Evolutionary conservation across 2,797 vertebrate species (phyloP).

Genomic region (Sciurus vulgaris): DNA sequence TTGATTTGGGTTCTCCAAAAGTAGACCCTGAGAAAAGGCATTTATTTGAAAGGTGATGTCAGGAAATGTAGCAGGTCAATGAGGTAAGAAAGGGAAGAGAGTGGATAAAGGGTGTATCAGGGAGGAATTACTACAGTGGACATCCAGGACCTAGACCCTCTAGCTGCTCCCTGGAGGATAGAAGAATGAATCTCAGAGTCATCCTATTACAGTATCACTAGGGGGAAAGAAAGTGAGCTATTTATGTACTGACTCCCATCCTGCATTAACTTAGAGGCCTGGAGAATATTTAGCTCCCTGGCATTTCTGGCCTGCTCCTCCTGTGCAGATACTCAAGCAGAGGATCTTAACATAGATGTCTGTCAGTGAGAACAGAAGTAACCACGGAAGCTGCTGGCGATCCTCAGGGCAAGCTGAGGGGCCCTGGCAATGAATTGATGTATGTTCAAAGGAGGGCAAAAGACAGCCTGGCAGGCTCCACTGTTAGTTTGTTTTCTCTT

Average conservation of each 20-base stretch:
- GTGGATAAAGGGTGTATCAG: background rate
- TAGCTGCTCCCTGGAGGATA: background rate
- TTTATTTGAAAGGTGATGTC: constrained; percentile 23
- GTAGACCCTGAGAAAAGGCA: background rate
- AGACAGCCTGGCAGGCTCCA: background rate
- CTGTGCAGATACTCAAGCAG: background rate
- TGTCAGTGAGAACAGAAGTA: background rate
- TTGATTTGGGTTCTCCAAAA: background rate
- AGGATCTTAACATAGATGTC: background rate
- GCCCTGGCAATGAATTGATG: background rate
- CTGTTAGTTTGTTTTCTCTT: background rate
- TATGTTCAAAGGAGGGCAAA: background rate
- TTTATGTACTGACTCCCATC: background rate
- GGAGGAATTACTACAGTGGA: too few relatives aligned
- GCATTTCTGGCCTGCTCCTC: background rate
- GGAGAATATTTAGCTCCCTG: background rate
- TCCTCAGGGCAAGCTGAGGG: background rate
- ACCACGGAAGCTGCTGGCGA: background rate
- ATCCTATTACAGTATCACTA: background rate
- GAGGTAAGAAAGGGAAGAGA: background rate
- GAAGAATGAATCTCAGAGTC: background rate
- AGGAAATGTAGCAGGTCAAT: background rate
- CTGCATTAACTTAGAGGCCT: background rate
- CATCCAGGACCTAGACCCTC: background rate
- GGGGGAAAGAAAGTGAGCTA: background rate